Conservation (phyloP, 2,888 invertebrate genomes). For the Scaptodrosophila latifasciaeformis region DNA sequence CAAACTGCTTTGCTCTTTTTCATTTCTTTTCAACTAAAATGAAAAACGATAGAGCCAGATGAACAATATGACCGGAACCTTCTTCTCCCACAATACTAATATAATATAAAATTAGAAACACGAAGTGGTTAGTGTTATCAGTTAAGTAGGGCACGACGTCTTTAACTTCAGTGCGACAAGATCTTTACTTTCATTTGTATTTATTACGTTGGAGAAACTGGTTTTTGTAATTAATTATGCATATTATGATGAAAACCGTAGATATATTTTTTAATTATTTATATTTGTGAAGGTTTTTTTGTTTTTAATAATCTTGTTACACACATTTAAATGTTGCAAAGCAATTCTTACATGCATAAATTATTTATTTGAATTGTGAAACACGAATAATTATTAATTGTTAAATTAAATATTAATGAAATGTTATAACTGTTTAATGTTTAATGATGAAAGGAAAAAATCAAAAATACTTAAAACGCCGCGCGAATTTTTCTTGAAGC, state of each 20-base stretch:
- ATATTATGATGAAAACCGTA: no score
- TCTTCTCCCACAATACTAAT: not conserved
- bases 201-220: constrained; percentile 22
- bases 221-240: constrained; percentile 19
- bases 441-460: no score
- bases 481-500: no score
- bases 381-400: no score
- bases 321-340: no score
- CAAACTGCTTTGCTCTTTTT: not conserved
- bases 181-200: constrained; percentile 16
- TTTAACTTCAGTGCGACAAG: constrained; percentile 7
- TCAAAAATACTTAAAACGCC: no score
- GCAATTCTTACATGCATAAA: no score
- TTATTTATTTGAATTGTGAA: no score
- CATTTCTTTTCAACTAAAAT: not conserved
- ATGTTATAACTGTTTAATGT: no score
- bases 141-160: constrained; percentile 38
- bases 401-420: no score
- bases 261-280: no score
- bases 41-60: not conserved
- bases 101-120: not conserved
- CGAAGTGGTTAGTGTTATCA: constrained; percentile 28
- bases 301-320: not conserved
- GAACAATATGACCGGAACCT: not conserved
- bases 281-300: not conserved